Base-by-base conservation (phyloP, 2,113 vertebrate species). In the Seriola aureovittata region DNA sequence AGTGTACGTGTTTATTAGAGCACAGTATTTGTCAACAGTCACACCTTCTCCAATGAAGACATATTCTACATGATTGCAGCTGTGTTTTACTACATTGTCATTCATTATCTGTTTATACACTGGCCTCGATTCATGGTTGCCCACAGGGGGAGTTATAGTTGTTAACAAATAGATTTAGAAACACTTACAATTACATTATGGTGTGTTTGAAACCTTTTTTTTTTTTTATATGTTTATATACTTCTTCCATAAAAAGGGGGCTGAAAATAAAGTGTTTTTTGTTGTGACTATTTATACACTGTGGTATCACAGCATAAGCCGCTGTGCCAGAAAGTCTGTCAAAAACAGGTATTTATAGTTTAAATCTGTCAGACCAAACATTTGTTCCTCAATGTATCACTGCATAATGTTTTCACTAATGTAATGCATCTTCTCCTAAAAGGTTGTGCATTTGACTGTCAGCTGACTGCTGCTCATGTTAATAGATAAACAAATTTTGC, bases 391-490 rank as follows among this genome's bases (percentile, higher is more conserved):
- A 29, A 17, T 5, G 40, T 25, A 23, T 63, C 23, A 64, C 38
- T 46, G 58, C 21, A 71, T 38, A n/a, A 42, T 36, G 10, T 67
- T 29, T 46, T 50, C 38, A 66, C 25, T 4, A 59, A 34, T 78
- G 52, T 32, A 25, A 57, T 57, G 40, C 54, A 54, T 71, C 50
- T 50, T 42, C 10, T 70, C 71, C 50, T 16, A 21, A 40, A 57
- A 52, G 69, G 54, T 44, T 57, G 3, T 13, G 23, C 14, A 44
- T 80, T 40, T 73, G 4, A 72, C 72, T 3, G 54, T 42, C 52
- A 48, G 44, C 25, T 48, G 34, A 80, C 36, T n/a, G 9, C 62
- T 60, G 29, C 17, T 58, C 4, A 4, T 57, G 12, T 50, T 48
- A 64, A 58, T 14, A 63, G 5, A 55, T 6, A 21, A 11, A 75